A percentile compares a stretch with the other conserved stretches of the same genome.
phyloP scores from a whole-genome alignment of 2,113 vertebrate species.

The Sisor rabdophorus region DNA sequence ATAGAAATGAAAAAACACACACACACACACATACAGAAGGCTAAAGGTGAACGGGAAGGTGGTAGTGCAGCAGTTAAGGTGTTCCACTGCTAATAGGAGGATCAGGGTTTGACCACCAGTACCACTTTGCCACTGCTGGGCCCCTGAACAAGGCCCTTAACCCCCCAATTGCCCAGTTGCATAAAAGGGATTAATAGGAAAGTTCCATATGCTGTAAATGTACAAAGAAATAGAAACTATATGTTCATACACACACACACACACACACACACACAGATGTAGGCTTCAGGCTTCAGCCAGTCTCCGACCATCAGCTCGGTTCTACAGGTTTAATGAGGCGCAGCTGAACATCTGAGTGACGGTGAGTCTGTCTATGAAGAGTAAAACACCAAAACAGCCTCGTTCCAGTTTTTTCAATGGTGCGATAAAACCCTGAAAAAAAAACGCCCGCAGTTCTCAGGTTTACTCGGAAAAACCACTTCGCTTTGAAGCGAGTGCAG shows the following conservation, averaged over 20 bases:
- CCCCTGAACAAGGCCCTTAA: no score
- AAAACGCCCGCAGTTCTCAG: conserved; percentile 29
- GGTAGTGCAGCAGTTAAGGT: no score
- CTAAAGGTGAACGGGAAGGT: no score
- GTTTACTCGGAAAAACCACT: conserved; percentile 8
- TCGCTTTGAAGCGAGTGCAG: neutral
- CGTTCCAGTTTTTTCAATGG: conserved; percentile 51
- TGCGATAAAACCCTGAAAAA: conserved; percentile 40
- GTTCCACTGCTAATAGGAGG: no score
- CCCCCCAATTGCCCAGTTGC: no score
- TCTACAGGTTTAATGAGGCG: conserved; percentile 60
- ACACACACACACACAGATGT: conserved; percentile 52
- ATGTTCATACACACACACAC: conserved; percentile 4
- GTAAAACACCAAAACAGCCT: conserved; percentile 43
- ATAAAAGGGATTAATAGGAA: no score
- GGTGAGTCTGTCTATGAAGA: conserved; percentile 45
- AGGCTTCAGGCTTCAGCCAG: conserved; percentile 42
- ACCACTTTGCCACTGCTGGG: no score
- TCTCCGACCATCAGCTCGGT: conserved; percentile 34
- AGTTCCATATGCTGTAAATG: neutral
- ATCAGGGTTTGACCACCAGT: no score
- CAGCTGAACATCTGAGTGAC: conserved; percentile 62
- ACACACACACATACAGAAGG: no score
- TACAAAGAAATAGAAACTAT: neutral
- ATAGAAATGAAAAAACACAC: no score